Base-by-base conservation (phyloP, 2,888 invertebrate genomes). In the Nysson spinosus region DNA sequence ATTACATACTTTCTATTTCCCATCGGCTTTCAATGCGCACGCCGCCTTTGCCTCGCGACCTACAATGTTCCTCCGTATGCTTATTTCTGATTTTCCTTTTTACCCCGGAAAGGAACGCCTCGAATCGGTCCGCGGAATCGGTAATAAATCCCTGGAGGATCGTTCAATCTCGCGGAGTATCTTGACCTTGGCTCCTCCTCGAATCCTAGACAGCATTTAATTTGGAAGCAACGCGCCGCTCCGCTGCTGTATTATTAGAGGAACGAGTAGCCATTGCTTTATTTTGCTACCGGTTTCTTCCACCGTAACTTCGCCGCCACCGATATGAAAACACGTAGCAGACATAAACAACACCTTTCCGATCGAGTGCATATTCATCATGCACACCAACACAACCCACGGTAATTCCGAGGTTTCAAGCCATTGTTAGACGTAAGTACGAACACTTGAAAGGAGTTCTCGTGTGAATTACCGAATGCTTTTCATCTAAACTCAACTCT, bases 211-310 rank as follows among this genome's bases (percentile, higher is more conserved):
- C 74, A 64, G 75, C 72, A 75, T 80, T 81, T 80, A 79, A 80
- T 78, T 72, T 74, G 67, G 65, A 77, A 69, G 68, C 67, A 74
- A 66, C 69, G 63, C 73, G 65, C 42, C 69, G 57, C 68, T 64
- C 56, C 68, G 54, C 72, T 71, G 69, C 72, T 73, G 77, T 80
- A 75, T 79, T 80, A 81, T 81, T 80, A 79, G 79, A 62, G 69
- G 68, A 72, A 60, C 34, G 20, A 37, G 60, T 44, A 30, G 26
- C 37, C 32, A 51, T 52, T 39, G 66, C 50, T 70, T 70, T 58
- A 72, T 56, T 44, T 47, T 35, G 72, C 72, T 70, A 70, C 70
- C 54, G 70, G 72, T 67, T 71, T 71, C 61, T 47, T 57, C 32
- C 58, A 30, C 30, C 55, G 51, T 30, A 32, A 46, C 49, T 66